A percentile compares a stretch with the other conserved stretches of the same genome.
phyloP scores from a whole-genome alignment of 2,888 invertebrate species.

The Cryptophagus acutangulus region DNA sequence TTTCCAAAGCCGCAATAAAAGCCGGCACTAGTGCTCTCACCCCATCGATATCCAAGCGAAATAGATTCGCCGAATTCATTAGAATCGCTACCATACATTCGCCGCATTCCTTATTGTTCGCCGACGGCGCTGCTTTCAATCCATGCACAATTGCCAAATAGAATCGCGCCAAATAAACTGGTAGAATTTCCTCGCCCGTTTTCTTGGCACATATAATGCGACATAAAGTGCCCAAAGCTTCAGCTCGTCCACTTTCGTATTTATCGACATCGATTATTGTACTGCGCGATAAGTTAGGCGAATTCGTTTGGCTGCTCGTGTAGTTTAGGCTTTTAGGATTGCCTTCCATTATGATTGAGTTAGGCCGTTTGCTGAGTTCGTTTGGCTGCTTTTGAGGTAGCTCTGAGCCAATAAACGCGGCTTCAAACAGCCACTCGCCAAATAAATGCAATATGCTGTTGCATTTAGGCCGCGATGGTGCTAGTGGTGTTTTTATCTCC shows the following conservation, averaged over 20 bases:
- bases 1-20: conserved; percentile 83
- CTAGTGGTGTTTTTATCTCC: conserved; percentile 53
- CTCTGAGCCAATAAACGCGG: conserved; percentile 83
- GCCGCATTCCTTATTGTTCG: conserved; percentile 55
- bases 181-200: conserved; percentile 87
- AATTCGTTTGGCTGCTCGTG: too few species aligned
- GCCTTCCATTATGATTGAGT: conserved; percentile 61
- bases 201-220: conserved; percentile 94
- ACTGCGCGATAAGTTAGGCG: too few species aligned
- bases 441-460: conserved; percentile 94
- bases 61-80: conserved; percentile 79
- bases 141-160: conserved; percentile 89
- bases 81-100: conserved; percentile 85
- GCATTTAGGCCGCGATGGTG: conserved; percentile 79
- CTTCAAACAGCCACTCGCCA: conserved; percentile 96
- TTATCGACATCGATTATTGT: too few species aligned
- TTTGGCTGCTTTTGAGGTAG: conserved; percentile 56
- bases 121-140: conserved; percentile 22
- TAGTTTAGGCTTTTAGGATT: too few species aligned
- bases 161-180: conserved; percentile 85
- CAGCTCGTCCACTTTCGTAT: conserved; percentile 83
- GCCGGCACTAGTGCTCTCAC: conserved; percentile 87
- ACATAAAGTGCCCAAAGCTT: conserved; percentile 92
- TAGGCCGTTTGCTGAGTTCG: conserved; percentile 63
- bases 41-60: conserved; percentile 87